Conservation (phyloP, 2,797 vertebrate species). For the Cyprinodon diabolis region DNA sequence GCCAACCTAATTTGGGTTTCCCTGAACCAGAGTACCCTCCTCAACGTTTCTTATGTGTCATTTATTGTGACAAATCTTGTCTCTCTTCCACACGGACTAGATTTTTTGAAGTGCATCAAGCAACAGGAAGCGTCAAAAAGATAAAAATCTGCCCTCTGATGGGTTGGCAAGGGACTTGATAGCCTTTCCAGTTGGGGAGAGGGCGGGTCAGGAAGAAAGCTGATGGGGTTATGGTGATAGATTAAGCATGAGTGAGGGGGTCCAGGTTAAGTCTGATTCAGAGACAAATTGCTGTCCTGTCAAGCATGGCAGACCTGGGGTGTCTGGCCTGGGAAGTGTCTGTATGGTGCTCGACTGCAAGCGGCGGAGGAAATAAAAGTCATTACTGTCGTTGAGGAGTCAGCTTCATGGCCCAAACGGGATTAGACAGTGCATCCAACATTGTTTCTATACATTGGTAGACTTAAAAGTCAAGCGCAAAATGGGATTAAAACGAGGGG, state of each 20-base stretch:
- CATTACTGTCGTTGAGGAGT: conserved; percentile 78
- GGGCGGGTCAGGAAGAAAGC: conserved; percentile 36
- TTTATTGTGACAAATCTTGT: neutral
- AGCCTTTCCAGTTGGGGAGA: conserved; percentile 44
- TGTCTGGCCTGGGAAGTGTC: conserved; percentile 67
- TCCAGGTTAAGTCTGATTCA: conserved; percentile 53
- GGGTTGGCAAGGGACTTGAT: conserved; percentile 57
- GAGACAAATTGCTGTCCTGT: conserved; percentile 60
- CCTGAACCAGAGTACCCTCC: neutral
- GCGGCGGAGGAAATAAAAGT: conserved; percentile 78
- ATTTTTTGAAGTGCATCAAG: conserved; percentile 7
- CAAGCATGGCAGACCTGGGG: conserved; percentile 62
- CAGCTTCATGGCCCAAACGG: conserved; percentile 82
- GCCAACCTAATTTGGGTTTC: neutral
- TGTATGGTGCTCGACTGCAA: conserved; percentile 56
- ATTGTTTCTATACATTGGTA: conserved; percentile 83
- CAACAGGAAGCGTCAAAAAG: conserved; percentile 49
- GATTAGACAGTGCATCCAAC: conserved; percentile 82
- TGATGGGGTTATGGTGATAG: conserved; percentile 62
- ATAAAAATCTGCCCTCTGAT: conserved; percentile 58
- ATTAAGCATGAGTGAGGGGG: conserved; percentile 64
- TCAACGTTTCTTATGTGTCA: neutral
- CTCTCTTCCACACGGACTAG: neutral
- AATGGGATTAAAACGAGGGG: conserved; percentile 82
- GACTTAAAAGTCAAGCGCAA: conserved; percentile 84